Evolutionary conservation across 2,113 vertebrate species (phyloP).

Genomic region (Gallinago media): DNA sequence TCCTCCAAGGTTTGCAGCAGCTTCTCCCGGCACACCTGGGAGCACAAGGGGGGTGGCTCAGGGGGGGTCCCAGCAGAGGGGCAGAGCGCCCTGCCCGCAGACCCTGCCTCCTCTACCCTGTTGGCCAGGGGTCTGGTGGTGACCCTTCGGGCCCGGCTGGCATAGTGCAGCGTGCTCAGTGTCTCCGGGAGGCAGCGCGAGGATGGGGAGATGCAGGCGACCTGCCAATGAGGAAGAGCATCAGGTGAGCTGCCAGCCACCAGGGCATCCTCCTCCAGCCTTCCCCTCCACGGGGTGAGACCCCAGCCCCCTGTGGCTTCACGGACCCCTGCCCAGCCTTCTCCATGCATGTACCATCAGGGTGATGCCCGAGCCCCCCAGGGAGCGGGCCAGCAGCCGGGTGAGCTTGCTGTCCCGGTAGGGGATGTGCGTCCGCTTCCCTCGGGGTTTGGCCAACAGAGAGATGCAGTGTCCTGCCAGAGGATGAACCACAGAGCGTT

Average conservation of each 20-base stretch:
- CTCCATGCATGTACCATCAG: slow-evolving; percentile 66
- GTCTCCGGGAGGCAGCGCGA: slow-evolving; percentile 77
- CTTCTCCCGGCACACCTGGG: slow-evolving; percentile 54
- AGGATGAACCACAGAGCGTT: neutral
- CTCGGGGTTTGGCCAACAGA: slow-evolving; percentile 73
- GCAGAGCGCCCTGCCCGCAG: neutral
- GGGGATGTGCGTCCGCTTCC: slow-evolving; percentile 73
- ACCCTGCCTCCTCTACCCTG: slow-evolving; percentile 27
- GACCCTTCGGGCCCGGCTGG: slow-evolving; percentile 75
- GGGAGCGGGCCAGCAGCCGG: slow-evolving; percentile 77
- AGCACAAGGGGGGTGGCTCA: neutral
- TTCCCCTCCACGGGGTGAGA: accelerated
- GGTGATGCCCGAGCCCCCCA: slow-evolving; percentile 74
- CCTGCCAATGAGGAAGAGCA: neutral
- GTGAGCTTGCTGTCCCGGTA: slow-evolving; percentile 85
- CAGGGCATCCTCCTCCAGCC: neutral
- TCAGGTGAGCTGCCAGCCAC: neutral
- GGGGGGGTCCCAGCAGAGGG: accelerated
- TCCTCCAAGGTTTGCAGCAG: slow-evolving; percentile 58
- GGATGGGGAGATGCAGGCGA: slow-evolving; percentile 81
- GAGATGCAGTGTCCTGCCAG: slow-evolving; percentile 80
- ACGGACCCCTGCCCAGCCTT: neutral
- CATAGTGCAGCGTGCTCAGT: slow-evolving; percentile 77
- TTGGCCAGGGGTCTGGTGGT: slow-evolving; percentile 71
- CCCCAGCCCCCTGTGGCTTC: accelerated